Evolutionary conservation across 2,797 vertebrate species (phyloP).

Genomic region (Cryptoprocta ferox): DNA sequence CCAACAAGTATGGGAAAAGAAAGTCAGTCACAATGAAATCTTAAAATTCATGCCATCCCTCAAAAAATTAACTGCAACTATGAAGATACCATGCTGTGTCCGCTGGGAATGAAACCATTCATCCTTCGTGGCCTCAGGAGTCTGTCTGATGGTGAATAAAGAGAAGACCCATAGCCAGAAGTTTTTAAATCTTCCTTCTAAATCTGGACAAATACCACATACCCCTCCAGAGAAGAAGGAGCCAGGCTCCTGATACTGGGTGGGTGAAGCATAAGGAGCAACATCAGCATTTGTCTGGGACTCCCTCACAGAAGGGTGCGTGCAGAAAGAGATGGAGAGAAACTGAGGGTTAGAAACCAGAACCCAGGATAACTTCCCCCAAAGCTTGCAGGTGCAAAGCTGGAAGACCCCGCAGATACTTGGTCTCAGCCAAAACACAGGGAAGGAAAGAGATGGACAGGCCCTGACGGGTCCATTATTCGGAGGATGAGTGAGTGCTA

Average conservation of each 20-base stretch:
- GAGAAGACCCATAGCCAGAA: neutral
- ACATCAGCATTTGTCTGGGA: neutral
- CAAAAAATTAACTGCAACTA: neutral
- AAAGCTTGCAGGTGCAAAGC: neutral
- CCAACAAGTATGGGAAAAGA: neutral
- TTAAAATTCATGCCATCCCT: neutral
- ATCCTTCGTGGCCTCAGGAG: fast-evolving
- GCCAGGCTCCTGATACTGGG: neutral
- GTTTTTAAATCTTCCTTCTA: neutral
- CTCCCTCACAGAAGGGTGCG: fast-evolving
- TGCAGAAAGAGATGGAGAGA: neutral
- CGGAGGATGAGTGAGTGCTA: neutral
- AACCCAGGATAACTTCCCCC: neutral
- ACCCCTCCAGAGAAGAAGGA: neutral
- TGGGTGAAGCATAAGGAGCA: neutral
- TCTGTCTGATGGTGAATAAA: too few relatives aligned
- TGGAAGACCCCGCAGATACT: neutral
- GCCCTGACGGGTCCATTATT: too few relatives aligned
- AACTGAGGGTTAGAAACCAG: neutral
- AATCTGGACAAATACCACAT: neutral
- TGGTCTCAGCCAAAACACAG: neutral
- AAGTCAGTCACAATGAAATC: too few relatives aligned
- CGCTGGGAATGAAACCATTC: neutral
- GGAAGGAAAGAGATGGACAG: neutral
- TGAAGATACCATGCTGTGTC: neutral